Evolutionary conservation across 2,888 invertebrate species (phyloP).

Genomic region (Troglohyphantes excavatus): DNA sequence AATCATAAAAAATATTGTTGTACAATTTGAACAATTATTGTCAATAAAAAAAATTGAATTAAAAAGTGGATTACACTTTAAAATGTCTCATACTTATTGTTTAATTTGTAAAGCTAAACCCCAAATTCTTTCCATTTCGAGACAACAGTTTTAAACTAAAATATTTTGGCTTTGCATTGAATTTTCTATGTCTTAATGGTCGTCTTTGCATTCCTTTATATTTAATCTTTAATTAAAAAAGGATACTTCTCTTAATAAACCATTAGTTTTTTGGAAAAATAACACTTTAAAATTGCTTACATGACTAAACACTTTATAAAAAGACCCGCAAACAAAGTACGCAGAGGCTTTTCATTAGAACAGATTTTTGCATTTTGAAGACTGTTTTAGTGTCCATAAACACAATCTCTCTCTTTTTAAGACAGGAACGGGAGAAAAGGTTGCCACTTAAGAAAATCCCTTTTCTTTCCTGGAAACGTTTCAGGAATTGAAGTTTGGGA

Average conservation of each 20-base stretch:
- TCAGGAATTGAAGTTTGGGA: conserved; percentile 42
- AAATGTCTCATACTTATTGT: too few relatives aligned
- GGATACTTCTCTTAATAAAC: neutral
- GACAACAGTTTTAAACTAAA: too few relatives aligned
- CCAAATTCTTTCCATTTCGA: too few relatives aligned
- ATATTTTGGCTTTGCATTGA: too few relatives aligned
- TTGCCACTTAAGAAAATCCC: conserved; percentile 59
- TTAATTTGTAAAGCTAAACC: too few relatives aligned
- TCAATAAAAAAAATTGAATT: too few relatives aligned
- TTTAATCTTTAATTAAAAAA: neutral
- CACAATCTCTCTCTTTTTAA: conserved; percentile 5
- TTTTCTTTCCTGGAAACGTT: conserved; percentile 27
- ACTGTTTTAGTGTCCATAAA: conserved; percentile 38
- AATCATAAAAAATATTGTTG: too few relatives aligned
- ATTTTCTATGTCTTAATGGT: too few relatives aligned
- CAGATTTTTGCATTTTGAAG: conserved; percentile 26
- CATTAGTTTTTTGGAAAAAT: neutral
- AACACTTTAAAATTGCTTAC: too few relatives aligned
- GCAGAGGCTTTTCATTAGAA: neutral
- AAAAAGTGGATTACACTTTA: too few relatives aligned
- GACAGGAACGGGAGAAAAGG: neutral
- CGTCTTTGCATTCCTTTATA: neutral
- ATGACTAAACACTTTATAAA: too few relatives aligned
- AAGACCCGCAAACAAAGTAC: neutral
- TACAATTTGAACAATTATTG: too few relatives aligned